Base-by-base conservation (phyloP, 2,888 invertebrate species). In the Plusia festucae region DNA sequence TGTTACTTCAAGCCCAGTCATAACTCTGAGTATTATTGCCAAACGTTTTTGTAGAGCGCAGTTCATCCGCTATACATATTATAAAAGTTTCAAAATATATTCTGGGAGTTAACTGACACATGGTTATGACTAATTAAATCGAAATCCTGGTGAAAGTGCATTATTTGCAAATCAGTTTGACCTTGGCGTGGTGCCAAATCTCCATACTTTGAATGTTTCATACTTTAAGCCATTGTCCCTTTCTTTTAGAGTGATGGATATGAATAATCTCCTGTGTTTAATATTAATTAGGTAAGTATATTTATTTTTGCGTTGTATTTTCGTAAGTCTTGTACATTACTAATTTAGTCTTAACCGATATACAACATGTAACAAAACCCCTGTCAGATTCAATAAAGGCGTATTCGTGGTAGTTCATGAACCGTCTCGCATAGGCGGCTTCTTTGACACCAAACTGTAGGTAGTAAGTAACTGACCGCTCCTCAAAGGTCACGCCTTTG, bases 111-210 rank as follows among this genome's bases (percentile, higher is more conserved):
- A 49, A 27, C 61, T 77, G 78, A 81, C 77, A 74, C 75, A 80
- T 20, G 16, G 7, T 55, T 66, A 58, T 77, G 70, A 76, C 66
- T 73, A 74, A 70, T 53, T 64, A 46, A 40, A 67, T 61, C 54
- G 61, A 83, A 84, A 85, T 85, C 81, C 79, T 77, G 81, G 86
- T 83, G 87, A 88, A 86, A 88, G 87, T 80, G 68, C 69, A 70
- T 69, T 74, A 70, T 76, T 78, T 78, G 73, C 71, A 76, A 72
- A 73, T 71, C 63, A 71, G 63, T 68, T 74, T 72, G 76, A 73
- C 78, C 80, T 82, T 84, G 85, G 82, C 77, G 49, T 9, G 20
- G 53, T 72, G 85, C 85, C 85, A 82, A 71, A 68, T 56, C 64
- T 56, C 68, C 65, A 51, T 59, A 63, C n/a, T 34, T 40, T 20